Evolutionary conservation across 2,113 vertebrate species (phyloP).

Genomic region (Actenoides lindsayi): DNA sequence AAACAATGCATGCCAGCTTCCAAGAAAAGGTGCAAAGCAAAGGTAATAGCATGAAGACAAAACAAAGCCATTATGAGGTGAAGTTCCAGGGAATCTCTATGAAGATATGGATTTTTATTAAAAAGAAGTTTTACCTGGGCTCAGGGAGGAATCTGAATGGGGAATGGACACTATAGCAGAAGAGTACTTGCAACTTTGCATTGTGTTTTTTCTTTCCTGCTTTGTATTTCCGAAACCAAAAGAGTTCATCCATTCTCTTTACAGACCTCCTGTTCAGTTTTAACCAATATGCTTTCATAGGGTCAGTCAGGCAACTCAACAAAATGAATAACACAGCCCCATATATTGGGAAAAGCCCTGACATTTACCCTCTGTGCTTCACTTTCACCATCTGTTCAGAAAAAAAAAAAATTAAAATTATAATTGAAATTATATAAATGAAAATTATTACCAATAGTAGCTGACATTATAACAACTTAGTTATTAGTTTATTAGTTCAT

Average conservation of each 20-base stretch:
- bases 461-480: not conserved
- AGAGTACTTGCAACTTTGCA: rapidly evolving
- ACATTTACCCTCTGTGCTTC: not conserved
- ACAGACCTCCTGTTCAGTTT: not conserved
- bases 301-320: not conserved
- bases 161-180: not conserved
- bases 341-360: not conserved
- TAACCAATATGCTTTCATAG: not conserved
- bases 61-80: not conserved
- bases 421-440: not conserved
- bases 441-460: not conserved
- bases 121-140: not conserved
- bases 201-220: not conserved
- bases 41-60: not conserved
- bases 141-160: not conserved
- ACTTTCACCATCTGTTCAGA: not conserved
- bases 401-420: not conserved
- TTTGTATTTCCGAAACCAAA: not conserved
- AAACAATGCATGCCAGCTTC: not conserved
- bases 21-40: not conserved
- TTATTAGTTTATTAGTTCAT: not conserved
- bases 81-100: not conserved
- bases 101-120: rapidly evolving
- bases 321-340: not conserved
- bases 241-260: not conserved